phyloP scores from a whole-genome alignment of 1,140 invertebrate species.

The Daktulosphaira vitifoliae region DNA sequence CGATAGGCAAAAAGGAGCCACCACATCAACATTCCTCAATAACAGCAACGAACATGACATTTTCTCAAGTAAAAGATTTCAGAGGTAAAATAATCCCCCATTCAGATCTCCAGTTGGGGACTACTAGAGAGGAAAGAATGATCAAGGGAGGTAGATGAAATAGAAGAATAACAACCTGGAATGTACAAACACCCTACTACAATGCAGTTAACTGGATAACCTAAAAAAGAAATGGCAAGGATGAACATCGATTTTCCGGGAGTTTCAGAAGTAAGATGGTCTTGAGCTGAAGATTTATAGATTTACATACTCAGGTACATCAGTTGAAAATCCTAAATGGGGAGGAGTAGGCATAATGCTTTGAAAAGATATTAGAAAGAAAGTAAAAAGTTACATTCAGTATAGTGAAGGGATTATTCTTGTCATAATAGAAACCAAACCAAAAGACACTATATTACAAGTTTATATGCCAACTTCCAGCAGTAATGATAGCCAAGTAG shows the following conservation, averaged over 20 bases:
- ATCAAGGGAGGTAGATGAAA: neutral
- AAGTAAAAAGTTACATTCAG: no score
- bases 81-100: neutral
- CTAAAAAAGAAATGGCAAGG: no score
- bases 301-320: no score
- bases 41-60: neutral
- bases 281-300: neutral
- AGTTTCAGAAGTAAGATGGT: neutral
- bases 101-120: neutral
- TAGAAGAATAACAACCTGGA: neutral
- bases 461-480: no score
- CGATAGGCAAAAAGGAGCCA: neutral
- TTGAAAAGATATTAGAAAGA: no score
- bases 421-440: no score
- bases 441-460: no score
- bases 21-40: neutral
- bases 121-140: neutral
- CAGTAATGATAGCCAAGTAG: no score
- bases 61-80: neutral
- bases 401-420: no score
- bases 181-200: neutral
- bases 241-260: neutral
- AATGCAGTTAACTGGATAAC: neutral
- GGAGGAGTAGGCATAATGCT: no score
- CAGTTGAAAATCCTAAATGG: no score